phyloP scores from a whole-genome alignment of 2,888 invertebrate species.

The Diplazon laetatorius region DNA sequence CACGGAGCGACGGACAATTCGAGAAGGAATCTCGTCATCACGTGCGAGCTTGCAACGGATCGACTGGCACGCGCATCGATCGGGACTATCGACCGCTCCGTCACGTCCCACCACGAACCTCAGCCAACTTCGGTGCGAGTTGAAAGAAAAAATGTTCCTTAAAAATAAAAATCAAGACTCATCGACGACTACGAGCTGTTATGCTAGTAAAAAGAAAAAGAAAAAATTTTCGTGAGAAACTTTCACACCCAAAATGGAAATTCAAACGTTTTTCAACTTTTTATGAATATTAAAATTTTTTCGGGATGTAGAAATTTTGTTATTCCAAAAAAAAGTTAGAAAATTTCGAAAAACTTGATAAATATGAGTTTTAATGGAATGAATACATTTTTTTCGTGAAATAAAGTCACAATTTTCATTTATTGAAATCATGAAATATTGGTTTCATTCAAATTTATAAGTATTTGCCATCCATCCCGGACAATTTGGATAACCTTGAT shows the following conservation, averaged over 20 bases:
- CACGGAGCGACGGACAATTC: constrained; percentile 2
- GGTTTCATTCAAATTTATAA: no score
- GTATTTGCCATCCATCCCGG: no score
- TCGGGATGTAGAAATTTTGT: no score
- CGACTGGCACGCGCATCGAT: constrained; percentile 39
- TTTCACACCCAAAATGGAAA: background rate
- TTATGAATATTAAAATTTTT: background rate
- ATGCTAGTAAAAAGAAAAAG: constrained; percentile 19
- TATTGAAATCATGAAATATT: no score
- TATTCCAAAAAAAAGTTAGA: no score
- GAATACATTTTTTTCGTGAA: no score
- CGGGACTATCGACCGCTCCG: constrained; percentile 40
- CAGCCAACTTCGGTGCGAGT: background rate
- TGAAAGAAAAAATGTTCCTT: background rate
- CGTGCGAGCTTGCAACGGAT: constrained; percentile 22
- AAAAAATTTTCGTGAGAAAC: background rate
- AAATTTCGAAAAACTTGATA: no score
- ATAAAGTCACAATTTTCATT: no score
- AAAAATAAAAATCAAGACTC: background rate
- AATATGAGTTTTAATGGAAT: no score
- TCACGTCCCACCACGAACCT: background rate
- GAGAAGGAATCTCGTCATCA: constrained; percentile 28
- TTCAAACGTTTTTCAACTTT: background rate
- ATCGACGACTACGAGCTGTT: background rate
- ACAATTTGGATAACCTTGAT: no score